A percentile compares a stretch with the other conserved stretches of the same genome.
Conservation (phyloP, 2,888 invertebrate genomes). For the Cantharis rustica region DNA sequence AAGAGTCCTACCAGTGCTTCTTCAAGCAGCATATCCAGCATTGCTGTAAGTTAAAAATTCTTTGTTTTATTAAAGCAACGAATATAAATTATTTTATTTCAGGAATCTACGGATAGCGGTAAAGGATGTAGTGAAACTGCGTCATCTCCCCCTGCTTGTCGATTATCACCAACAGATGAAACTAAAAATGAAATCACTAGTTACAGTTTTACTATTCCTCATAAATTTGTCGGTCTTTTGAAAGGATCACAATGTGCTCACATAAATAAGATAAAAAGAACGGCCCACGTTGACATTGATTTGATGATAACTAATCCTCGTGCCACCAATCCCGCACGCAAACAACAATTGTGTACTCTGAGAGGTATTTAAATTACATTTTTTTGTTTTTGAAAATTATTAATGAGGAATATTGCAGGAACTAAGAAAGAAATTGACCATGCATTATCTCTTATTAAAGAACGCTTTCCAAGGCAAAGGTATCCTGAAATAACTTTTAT, state of each 20-base stretch:
- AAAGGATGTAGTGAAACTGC: slow-evolving; percentile 78
- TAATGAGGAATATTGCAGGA: slow-evolving; percentile 57
- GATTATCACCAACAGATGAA: slow-evolving; percentile 58
- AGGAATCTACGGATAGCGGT: slow-evolving; percentile 82
- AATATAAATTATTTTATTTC: slow-evolving; percentile 36
- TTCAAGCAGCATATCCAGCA: slow-evolving; percentile 71
- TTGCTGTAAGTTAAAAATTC: slow-evolving; percentile 56
- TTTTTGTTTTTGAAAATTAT: not conserved
- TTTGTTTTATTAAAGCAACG: too few relatives aligned
- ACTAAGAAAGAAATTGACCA: slow-evolving; percentile 77
- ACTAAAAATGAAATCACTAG: slow-evolving; percentile 49
- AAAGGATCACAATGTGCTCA: slow-evolving; percentile 61
- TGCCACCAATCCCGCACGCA: not conserved
- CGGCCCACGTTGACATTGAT: not conserved
- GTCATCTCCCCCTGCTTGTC: slow-evolving; percentile 66
- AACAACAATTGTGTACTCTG: slow-evolving; percentile 74
- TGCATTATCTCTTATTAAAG: slow-evolving; percentile 82
- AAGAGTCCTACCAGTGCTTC: slow-evolving; percentile 77
- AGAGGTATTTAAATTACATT: slow-evolving; percentile 64
- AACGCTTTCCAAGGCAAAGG: slow-evolving; percentile 80
- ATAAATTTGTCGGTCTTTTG: slow-evolving; percentile 80
- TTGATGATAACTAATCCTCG: not conserved
- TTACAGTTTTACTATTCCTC: slow-evolving; percentile 78
- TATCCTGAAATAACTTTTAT: slow-evolving; percentile 80
- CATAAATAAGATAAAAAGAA: not conserved